Evolutionary conservation across 2,113 vertebrate species (phyloP), one percentile per base, ranked within the genome.

Genomic region (Dipodomys stephensi): DNA sequence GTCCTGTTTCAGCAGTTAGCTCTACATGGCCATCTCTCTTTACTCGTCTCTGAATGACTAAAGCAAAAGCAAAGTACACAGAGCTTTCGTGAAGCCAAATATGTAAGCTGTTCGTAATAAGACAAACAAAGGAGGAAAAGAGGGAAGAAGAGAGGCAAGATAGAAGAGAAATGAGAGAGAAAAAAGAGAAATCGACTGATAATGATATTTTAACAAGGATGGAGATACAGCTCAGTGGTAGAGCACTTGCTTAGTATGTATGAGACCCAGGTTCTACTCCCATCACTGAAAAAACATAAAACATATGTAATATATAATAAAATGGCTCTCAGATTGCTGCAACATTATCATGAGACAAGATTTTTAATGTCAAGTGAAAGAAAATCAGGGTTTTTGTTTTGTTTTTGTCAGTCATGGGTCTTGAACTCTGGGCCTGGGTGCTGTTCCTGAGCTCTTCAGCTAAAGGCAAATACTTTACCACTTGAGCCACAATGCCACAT

Each of bases 111-210:
- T 35, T 53, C 20, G 81, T 30, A 60, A 39, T 32, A 68, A n/a
- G 28, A 35, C 25, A 16, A 44, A 18, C 2, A 13, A 27, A 32
- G 22, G n/a, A 27, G 3, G 11, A 15, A 23, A 12, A 23, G 4
- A 39, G 4, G 30, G 6, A 57, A 10, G 4, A 6, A 12, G 10
- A 1, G 7, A 39, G 1, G 23, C 6, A 12, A 16, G 28, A 22
- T 20, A 15, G n/a, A 73, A 74, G 1, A 13, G 16, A 82, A 2
- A 35, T 10, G 22, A 30, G 10, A 30, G 4, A 57, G 15, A 18
- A 25, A 53, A 19, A 11, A 32, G 5, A 6, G 4, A 30, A 76
- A 77, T 16, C n/a, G 4, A 62, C 30, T 5, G 53, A 18, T 57
- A 57, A 57, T 87, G 65, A n/a, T 28, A 28, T 44, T 62, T 28